Percentiles rank a stretch among this genome's conserved stretches.
phyloP scores from a whole-genome alignment of 2,888 invertebrate species.

The Acrobasis repandana region DNA sequence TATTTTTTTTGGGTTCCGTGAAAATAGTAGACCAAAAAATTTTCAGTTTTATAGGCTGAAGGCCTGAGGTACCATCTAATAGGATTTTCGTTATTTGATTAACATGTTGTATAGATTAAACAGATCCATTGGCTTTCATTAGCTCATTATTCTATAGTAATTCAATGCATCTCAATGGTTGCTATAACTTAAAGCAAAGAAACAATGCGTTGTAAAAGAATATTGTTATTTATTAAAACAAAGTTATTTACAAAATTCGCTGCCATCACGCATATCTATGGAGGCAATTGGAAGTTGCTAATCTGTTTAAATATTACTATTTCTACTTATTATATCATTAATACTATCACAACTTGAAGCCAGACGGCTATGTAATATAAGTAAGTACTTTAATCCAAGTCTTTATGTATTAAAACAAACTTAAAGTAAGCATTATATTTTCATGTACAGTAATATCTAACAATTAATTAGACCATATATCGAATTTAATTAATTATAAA shows the following conservation, averaged over 20 bases:
- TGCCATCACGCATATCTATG: constrained; percentile 25
- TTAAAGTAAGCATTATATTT: constrained; percentile 4
- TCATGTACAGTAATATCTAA: constrained; percentile 2
- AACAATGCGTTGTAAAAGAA: not conserved
- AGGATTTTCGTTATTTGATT: no score
- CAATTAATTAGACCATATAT: not conserved
- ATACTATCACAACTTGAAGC: constrained; percentile 49
- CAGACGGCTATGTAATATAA: constrained; percentile 23
- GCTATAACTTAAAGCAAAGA: no score
- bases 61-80: no score
- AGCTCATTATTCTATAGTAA: no score
- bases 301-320: constrained; percentile 27
- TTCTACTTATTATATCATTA: constrained; percentile 28
- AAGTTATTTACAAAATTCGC: constrained; percentile 40
- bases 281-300: constrained; percentile 20
- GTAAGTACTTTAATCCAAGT: constrained; percentile 16
- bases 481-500: not conserved
- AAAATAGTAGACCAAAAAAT: no score
- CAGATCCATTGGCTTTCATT: no score
- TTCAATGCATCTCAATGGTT: no score
- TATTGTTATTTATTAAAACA: constrained; percentile 40
- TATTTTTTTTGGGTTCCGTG: no score
- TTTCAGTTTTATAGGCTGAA: no score
- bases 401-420: constrained; percentile 15
- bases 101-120: no score